Base-by-base conservation (phyloP, 64 coral and sea anemone genomes). In the Actinia tenebrosa region DNA sequence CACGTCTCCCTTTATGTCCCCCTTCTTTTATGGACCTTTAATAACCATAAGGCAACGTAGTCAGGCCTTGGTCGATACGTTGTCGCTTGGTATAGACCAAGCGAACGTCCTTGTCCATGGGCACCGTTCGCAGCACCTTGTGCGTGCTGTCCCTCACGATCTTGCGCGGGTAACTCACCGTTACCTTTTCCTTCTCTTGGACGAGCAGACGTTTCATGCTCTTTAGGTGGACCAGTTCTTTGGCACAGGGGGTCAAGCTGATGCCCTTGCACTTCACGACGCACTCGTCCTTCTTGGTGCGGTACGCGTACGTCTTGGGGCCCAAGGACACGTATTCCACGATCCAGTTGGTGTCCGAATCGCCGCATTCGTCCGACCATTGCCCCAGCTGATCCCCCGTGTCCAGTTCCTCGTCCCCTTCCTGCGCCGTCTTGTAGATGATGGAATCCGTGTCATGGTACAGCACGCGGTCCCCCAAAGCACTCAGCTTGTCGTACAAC, bases 391-490 rank as follows among this genome's bases (percentile, higher is more conserved):
- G 42, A 30, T 56, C 50, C 9, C 86, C 86, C 10, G 16, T 22
- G 14, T 2, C 0, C 20, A 79, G 18, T 19, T 54, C 9, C 3
- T 22, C 7, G 0, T 52, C 47, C 25, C 52, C 47, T 3, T 7
- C 20, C 1, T 0, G 22, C 4, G 37, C 11, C 7, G 16, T 79
- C 30, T 37, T 37, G 53, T 88, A 88, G 42, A 88, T 60, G 8
- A 88, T 56, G 3, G 71, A 80, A 23, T 88, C 87, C 15, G 87
- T 88, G 37, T 88, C 77, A 18, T 80, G 79, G 18, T 88, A 88
- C 54, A 88, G 30, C 6, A 80, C 87, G 45, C 79, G 75, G 15
- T 60, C n/a, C 1, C n/a, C 6, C 7, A 88, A 19, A 1, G 1
- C 15, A 1, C 81, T 77, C 26, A 88, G 4, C 10, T 7, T 60